phyloP scores from a whole-genome alignment of 30 jellyfish, hydroid and myxozoan genomes.

The Morbakka virulenta region DNA sequence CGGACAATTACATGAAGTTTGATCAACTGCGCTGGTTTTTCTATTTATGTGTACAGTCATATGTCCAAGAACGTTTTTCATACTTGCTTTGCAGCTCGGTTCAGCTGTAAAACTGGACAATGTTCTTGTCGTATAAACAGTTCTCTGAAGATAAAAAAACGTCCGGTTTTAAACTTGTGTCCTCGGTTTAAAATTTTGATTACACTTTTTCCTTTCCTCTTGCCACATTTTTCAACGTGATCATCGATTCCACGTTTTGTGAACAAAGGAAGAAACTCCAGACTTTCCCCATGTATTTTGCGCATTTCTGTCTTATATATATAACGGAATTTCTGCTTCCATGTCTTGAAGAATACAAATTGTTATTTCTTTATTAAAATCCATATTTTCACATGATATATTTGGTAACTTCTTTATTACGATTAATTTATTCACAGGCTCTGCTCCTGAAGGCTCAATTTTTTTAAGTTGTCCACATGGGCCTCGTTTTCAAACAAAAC shows the following conservation, averaged over 20 bases:
- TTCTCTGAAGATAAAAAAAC: conserved; percentile 18
- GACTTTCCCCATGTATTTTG: no score
- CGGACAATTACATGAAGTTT: conserved; percentile 22
- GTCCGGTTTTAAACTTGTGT: conserved; percentile 11
- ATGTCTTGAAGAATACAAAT: no score
- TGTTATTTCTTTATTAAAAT: no score
- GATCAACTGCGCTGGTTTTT: conserved; percentile 13
- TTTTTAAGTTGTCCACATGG: no score
- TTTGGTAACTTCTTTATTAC: no score
- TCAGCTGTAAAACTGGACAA: not conserved
- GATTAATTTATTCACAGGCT: no score
- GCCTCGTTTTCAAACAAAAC: no score
- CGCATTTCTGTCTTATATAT: no score
- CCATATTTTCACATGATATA: no score
- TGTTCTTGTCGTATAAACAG: conserved; percentile 4
- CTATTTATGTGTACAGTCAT: conserved; percentile 5
- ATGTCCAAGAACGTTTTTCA: conserved; percentile 2
- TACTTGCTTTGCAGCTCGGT: conserved; percentile 34
- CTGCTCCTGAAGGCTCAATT: no score
- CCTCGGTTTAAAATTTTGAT: conserved; percentile 37
- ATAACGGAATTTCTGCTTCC: no score
- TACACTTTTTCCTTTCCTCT: conserved; percentile 21
- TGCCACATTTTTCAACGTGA: conserved; percentile 31
- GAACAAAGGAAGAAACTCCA: conserved; percentile 35
- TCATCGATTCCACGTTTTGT: conserved; percentile 19